Evolutionary conservation across 2,888 invertebrate genomes (phyloP), one percentile per base, ranked within the genome.

Genomic region (Cosmia trapezina): DNA sequence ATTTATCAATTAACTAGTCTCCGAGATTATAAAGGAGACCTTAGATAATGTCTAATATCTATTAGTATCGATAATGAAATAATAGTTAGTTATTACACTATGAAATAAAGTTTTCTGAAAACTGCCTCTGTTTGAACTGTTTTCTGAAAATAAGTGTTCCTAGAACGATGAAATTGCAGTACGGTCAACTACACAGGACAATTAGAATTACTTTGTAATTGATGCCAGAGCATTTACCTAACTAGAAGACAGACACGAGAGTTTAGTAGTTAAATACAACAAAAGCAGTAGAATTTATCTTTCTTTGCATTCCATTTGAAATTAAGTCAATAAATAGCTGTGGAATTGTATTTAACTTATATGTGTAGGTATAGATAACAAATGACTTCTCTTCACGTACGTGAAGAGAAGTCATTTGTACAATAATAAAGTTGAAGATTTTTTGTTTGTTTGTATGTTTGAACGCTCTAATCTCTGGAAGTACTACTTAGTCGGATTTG

Each of bases 141-240:
- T 28, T 28, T 28, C 28, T 28, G 28, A 28, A 2, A 28, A 28
- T 28, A 1, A n/a, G 8, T 28, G 51, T 45, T 59, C 9, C 11
- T 59, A n/a, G 37, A 77, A 57, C 9, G 5, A 54, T 41, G 28
- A 22, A 51, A 51, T 47, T 8, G 56, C 41, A 37, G 8, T 22
- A 33, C 4, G 49, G 28, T 56, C 17, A 11, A 66, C 19, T 28
- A n/a, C 76, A n/a, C 37, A 12, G 11, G 7, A 6, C 57, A 51
- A 63, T 69, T 66, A 66, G 1, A 51, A 76, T 56, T 47, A 56
- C 66, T 66, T 70, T n/a, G 57, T 70, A 76, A 76, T 76, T 47
- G 51, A 47, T 57, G 17, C 4, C 4, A 9, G 4, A 51, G n/a
- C 2, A 37, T 70, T 75, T 53, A 54, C 19, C 3, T 45, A 45